Evolutionary conservation across 30 jellyfish, hydroid and myxozoan genomes (phyloP).

Genomic region (Sanderia malayensis): DNA sequence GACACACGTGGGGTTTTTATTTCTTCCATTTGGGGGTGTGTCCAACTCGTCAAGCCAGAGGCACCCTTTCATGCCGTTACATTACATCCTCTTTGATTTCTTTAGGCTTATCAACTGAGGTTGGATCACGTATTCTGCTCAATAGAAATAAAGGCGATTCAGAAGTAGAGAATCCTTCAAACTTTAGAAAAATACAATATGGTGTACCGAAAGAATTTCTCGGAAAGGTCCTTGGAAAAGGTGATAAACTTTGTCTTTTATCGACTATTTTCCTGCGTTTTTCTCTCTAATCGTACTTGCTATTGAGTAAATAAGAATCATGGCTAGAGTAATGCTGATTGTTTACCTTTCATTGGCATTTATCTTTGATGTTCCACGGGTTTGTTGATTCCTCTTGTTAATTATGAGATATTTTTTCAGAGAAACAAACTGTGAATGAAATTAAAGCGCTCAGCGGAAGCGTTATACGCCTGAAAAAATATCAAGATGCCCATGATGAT

Average conservation of each 20-base stretch:
- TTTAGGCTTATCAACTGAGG: neutral
- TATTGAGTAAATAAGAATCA: neutral
- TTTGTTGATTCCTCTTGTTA: no score
- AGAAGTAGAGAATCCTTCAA: constrained; percentile 36
- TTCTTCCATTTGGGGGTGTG: neutral
- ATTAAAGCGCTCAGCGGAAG: constrained; percentile 57
- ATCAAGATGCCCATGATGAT: neutral
- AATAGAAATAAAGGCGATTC: neutral
- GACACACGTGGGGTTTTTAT: neutral
- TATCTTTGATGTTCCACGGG: no score
- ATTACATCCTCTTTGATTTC: neutral
- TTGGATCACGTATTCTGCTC: neutral
- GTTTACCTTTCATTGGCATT: neutral
- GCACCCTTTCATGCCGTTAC: neutral
- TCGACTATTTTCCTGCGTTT: neutral
- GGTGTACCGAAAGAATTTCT: constrained; percentile 42
- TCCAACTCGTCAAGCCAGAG: neutral
- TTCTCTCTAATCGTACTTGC: neutral
- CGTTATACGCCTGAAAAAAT: constrained; percentile 39
- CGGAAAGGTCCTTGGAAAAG: constrained; percentile 50
- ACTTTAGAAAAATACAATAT: constrained; percentile 21
- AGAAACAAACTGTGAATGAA: constrained; percentile 42
- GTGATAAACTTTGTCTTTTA: neutral
- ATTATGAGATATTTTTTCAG: neutral
- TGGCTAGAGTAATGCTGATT: neutral